Percentiles rank a stretch among this genome's conserved stretches.
Conservation (phyloP, 2,888 invertebrate species). For the Drosophila affinis region DNA sequence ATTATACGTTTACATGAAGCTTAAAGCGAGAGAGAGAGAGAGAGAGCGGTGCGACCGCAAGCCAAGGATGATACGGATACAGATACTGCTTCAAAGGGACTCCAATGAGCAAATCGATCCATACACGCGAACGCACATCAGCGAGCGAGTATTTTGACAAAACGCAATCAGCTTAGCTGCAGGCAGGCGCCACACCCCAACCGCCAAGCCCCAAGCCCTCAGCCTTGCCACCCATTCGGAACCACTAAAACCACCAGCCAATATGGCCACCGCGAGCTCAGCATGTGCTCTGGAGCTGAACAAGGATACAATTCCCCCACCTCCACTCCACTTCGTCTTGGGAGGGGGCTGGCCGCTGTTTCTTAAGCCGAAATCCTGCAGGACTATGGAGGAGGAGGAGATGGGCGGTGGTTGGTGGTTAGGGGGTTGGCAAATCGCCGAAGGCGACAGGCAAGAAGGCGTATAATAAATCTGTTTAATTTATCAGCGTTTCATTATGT, state of each 20-base stretch:
- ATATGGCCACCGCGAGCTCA: slow-evolving; percentile 49
- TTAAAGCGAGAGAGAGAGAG: slow-evolving; percentile 25
- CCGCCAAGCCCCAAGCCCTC: neutral
- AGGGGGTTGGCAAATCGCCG: slow-evolving; percentile 23
- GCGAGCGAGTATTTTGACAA: slow-evolving; percentile 61
- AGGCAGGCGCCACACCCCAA: slow-evolving; percentile 46
- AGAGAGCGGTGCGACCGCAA: slow-evolving; percentile 6
- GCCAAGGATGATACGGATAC: neutral
- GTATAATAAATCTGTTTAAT: slow-evolving; percentile 76
- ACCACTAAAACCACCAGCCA: slow-evolving; percentile 55
- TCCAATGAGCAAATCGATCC: slow-evolving; percentile 54
- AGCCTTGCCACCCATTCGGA: slow-evolving; percentile 27
- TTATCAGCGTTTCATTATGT: slow-evolving; percentile 68
- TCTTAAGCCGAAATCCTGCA: slow-evolving; percentile 36
- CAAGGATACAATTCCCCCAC: slow-evolving; percentile 27
- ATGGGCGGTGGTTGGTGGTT: neutral
- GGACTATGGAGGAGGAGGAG: slow-evolving; percentile 23
- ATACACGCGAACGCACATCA: slow-evolving; percentile 35
- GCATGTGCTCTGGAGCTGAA: slow-evolving; percentile 52
- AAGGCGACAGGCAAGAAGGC: slow-evolving; percentile 44
- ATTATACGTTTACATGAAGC: slow-evolving; percentile 62
- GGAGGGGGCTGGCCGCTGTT: slow-evolving; percentile 11
- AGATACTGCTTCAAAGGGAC: slow-evolving; percentile 60
- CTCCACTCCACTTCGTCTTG: slow-evolving; percentile 1
- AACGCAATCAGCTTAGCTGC: slow-evolving; percentile 75